These are phyloP conservation scores for Spialia ferax DNA, from an alignment of 2,888 invertebrate genomes.

Conservation along the genomic window DNA sequence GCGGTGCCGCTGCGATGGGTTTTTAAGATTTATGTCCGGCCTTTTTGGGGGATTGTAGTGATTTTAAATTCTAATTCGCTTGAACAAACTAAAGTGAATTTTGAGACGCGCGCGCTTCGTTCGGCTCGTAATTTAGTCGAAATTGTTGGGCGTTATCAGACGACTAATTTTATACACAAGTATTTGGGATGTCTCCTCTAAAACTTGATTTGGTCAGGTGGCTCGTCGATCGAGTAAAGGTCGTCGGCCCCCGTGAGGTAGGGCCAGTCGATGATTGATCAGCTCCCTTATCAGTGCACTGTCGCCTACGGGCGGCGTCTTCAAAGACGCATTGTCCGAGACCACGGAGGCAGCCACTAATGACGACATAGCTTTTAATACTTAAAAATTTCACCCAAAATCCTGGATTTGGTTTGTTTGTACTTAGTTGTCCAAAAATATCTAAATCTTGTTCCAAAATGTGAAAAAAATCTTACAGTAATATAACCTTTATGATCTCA, in stretches of 20 bases:
- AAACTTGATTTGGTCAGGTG: constrained; percentile 77
- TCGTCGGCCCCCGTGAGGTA: constrained; percentile 82
- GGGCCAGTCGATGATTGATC: constrained; percentile 83
- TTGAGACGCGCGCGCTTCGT: constrained; percentile 50
- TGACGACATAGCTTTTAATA: constrained; percentile 53
- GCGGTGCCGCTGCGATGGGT: constrained; percentile 73
- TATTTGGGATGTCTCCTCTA: constrained; percentile 63
- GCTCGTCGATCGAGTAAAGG: constrained; percentile 63
- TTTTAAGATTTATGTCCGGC: constrained; percentile 72
- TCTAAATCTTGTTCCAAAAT: too few relatives aligned
- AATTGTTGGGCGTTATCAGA: constrained; percentile 51
- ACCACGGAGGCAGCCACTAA: constrained; percentile 68
- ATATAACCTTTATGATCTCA: too few relatives aligned
- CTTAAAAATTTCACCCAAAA: constrained; percentile 19
- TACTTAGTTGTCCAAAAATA: background rate
- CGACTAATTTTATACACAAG: constrained; percentile 62
- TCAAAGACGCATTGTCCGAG: constrained; percentile 82
- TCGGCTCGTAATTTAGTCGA: constrained; percentile 35
- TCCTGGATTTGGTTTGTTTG: background rate
- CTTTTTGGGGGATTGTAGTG: constrained; percentile 57
- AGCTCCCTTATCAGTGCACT: constrained; percentile 79
- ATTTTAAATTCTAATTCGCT: constrained; percentile 62
- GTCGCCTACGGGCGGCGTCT: constrained; percentile 82
- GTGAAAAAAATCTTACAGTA: background rate
- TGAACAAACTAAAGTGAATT: constrained; percentile 44